These are phyloP conservation scores for Channa argus DNA, from an alignment of 2,113 vertebrate species.

Conservation along the genomic window DNA sequence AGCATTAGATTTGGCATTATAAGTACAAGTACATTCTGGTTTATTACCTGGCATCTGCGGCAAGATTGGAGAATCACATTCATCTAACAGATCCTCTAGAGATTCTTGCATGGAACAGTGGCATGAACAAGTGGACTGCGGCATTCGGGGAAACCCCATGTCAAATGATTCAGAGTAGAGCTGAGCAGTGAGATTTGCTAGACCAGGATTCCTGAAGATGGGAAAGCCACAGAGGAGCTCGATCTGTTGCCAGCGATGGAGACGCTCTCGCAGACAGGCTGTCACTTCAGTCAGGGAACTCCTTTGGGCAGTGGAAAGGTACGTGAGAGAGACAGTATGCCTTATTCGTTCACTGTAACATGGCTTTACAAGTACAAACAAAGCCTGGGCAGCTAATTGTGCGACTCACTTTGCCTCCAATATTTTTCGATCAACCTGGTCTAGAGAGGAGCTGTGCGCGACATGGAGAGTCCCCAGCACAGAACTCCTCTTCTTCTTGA, in stretches of 20 bases:
- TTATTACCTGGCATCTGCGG: constrained; percentile 73
- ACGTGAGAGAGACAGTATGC: not conserved
- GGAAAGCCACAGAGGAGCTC: constrained; percentile 94
- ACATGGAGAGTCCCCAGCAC: constrained; percentile 95
- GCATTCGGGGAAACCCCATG: constrained; percentile 88
- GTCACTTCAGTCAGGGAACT: constrained; percentile 94
- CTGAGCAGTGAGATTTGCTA: constrained; percentile 90
- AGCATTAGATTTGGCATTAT: too few relatives aligned
- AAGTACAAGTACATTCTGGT: not conserved
- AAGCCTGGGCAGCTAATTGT: not conserved
- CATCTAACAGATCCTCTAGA: constrained; percentile 91
- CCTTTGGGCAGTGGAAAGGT: constrained; percentile 76
- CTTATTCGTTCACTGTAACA: not conserved
- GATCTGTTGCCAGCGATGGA: constrained; percentile 97
- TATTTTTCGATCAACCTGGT: constrained; percentile 98
- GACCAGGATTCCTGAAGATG: constrained; percentile 92
- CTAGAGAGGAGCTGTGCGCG: constrained; percentile 95
- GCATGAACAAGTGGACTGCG: constrained; percentile 88
- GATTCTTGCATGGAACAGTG: constrained; percentile 82
- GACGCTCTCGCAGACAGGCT: constrained; percentile 91
- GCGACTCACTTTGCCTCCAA: constrained; percentile 94
- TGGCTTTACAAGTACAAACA: not conserved
- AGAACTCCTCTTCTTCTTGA: constrained; percentile 97
- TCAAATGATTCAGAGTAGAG: constrained; percentile 92
- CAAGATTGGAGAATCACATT: constrained; percentile 57